Base-by-base conservation (phyloP, 2,113 vertebrate species). In the Cricetomys ansorgei region DNA sequence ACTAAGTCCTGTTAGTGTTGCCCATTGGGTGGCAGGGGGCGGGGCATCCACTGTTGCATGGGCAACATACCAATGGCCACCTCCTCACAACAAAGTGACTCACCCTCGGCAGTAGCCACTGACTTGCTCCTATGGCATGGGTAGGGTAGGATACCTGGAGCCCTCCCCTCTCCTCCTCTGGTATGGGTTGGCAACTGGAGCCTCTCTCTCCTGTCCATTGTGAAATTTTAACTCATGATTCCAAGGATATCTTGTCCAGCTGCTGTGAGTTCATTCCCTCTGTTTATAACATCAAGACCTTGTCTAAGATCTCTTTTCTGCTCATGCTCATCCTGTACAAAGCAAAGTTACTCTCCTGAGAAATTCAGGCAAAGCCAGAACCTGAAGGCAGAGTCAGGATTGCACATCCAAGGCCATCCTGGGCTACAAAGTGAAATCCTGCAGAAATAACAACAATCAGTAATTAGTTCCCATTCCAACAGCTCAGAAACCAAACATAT, bases 281-380 rank as follows among this genome's bases (percentile, higher is more conserved):
- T 48, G 57, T 64, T 65, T 83, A 5, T 73, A 55, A 86, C n/a
- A 53, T 0, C 16, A 31, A 88, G 7, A 37, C 45, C 34, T 92
- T 40, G 2, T 45, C 2, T 80, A 27, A 50, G 70, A 92, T 62
- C 65, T 5, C 53, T 70, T 72, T n/a, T 80, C 48, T 72, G 29
- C 25, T 0, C 6, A 17, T 43, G 34, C 43, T 12, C 37, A 70
- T 12, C 3, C 43, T 5, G 40, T 0, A 0, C 12, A 75, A 45
- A 75, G 77, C 37, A 31, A 64, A 50, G 19, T 45, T 69, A 69
- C 13, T n/a, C 27, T 79, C 13, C 19, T 16, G 7, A 4, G 43
- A 16, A 4, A 25, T 73, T 43, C 1, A 2, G 55, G 79, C 59
- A 59, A 87, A 53, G 10, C 31, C 64, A 67, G 31, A 5, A 55